These are phyloP conservation scores for Calameuta idolon DNA, from an alignment of 2,888 invertebrate genomes.

Conservation along the genomic window DNA sequence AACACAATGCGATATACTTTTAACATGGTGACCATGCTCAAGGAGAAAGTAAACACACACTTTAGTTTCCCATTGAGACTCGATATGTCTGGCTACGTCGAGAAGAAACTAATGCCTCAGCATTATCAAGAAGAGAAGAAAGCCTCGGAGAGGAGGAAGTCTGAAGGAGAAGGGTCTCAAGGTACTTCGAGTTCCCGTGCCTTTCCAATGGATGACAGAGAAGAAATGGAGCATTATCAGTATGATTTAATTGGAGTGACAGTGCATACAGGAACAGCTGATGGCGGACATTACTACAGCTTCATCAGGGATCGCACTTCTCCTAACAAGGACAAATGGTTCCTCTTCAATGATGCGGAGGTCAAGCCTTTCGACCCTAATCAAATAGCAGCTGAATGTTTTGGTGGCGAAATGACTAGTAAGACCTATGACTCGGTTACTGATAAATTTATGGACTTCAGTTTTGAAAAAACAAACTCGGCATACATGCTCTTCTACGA, in stretches of 20 bases:
- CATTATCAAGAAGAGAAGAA: constrained; percentile 78
- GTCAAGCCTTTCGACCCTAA: constrained; percentile 96
- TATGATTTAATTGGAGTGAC: constrained; percentile 93
- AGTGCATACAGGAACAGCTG: constrained; percentile 97
- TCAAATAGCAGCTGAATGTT: constrained; percentile 94
- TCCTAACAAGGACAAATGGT: constrained; percentile 87
- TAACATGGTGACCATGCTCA: constrained; percentile 97
- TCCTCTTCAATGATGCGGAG: constrained; percentile 92
- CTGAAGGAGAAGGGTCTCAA: constrained; percentile 38
- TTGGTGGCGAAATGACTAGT: constrained; percentile 98
- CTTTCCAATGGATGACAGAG: constrained; percentile 67
- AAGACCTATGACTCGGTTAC: constrained; percentile 97
- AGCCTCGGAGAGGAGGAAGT: constrained; percentile 24
- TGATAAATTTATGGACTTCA: constrained; percentile 97
- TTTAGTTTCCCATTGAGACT: constrained; percentile 94
- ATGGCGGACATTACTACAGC: constrained; percentile 96
- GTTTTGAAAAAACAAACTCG: constrained; percentile 97
- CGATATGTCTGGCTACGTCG: constrained; percentile 95
- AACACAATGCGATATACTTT: constrained; percentile 98
- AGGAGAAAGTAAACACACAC: constrained; percentile 97
- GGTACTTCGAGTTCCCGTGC: constrained; percentile 64
- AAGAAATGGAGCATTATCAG: constrained; percentile 80
- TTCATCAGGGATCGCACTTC: constrained; percentile 88
- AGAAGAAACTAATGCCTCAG: constrained; percentile 91
- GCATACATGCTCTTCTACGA: constrained; percentile 98